Evolutionary conservation across 2,888 invertebrate species (phyloP).

Genomic region (Hydroisotoma schaefferi): DNA sequence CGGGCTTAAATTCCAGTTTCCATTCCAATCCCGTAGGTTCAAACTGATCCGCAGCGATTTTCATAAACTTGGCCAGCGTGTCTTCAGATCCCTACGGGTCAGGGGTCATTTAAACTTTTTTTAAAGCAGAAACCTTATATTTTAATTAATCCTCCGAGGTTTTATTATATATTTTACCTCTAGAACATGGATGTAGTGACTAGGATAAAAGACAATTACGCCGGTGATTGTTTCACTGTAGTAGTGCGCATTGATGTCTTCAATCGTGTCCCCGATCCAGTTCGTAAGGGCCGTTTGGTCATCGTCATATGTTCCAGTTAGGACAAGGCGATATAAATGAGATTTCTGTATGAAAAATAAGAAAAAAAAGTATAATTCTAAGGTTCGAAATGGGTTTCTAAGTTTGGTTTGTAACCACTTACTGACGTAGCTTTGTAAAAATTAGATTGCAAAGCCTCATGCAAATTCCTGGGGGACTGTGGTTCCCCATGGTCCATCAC

Average conservation of each 20-base stretch:
- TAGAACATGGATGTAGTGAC: slow-evolving; percentile 41
- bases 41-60: slow-evolving; percentile 19
- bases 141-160: not conserved
- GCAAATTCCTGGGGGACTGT: slow-evolving; percentile 10
- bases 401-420: slow-evolving; percentile 7
- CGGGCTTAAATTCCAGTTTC: slow-evolving; percentile 14
- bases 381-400: not conserved
- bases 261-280: slow-evolving; percentile 29
- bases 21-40: slow-evolving; percentile 25
- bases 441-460: slow-evolving; percentile 26
- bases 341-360: slow-evolving; percentile 43
- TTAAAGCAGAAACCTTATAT: too few species aligned
- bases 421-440: slow-evolving; percentile 34
- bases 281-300: slow-evolving; percentile 24
- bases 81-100: slow-evolving; percentile 38
- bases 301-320: slow-evolving; percentile 38
- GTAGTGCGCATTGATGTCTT: slow-evolving; percentile 31
- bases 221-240: slow-evolving; percentile 38
- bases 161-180: slow-evolving; percentile 30
- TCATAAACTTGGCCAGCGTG: slow-evolving; percentile 21
- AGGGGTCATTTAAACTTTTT: not conserved
- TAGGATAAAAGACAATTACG: slow-evolving; percentile 37
- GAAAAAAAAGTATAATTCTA: not conserved
- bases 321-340: slow-evolving; percentile 31
- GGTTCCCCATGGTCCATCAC: not conserved